Conservation (phyloP, 2,797 vertebrate species). For the Parotocinclus haroldoi region DNA sequence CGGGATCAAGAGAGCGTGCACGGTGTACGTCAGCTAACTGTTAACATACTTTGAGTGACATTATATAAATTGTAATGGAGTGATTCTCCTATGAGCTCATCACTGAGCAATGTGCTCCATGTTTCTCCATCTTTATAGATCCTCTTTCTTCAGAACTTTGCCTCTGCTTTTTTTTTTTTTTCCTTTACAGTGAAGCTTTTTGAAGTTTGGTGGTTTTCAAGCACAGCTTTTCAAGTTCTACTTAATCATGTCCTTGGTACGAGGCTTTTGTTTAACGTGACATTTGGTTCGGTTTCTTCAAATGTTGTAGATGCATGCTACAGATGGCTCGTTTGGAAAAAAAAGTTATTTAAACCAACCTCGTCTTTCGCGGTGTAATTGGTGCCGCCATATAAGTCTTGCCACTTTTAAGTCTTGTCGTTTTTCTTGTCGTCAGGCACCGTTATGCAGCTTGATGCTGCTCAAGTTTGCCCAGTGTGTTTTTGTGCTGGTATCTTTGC, state of each 20-base stretch:
- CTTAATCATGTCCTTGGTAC: background rate
- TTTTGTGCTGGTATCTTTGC: too few species aligned
- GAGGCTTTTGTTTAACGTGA: background rate
- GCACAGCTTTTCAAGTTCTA: too few species aligned
- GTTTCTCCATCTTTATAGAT: slow-evolving; percentile 75
- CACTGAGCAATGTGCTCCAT: slow-evolving; percentile 74
- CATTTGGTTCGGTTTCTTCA: too few species aligned
- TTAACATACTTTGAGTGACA: slow-evolving; percentile 66
- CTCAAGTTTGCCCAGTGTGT: too few species aligned
- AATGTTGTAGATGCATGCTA: too few species aligned
- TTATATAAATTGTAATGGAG: slow-evolving; percentile 70
- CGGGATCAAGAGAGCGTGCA: background rate
- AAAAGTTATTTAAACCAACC: too few species aligned
- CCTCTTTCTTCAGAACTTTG: slow-evolving; percentile 53
- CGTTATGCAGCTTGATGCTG: too few species aligned
- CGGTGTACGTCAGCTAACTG: slow-evolving; percentile 66
- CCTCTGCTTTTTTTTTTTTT: slow-evolving; percentile 34
- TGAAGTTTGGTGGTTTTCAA: background rate
- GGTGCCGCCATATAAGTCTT: too few species aligned
- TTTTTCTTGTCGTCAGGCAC: too few species aligned
- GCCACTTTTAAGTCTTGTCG: too few species aligned
- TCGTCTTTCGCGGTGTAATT: too few species aligned
- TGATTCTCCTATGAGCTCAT: slow-evolving; percentile 77
- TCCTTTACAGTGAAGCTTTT: slow-evolving; percentile 38
- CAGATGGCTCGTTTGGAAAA: too few species aligned